Conservation (phyloP, 2,888 invertebrate genomes). For the Morpho deidamia region DNA sequence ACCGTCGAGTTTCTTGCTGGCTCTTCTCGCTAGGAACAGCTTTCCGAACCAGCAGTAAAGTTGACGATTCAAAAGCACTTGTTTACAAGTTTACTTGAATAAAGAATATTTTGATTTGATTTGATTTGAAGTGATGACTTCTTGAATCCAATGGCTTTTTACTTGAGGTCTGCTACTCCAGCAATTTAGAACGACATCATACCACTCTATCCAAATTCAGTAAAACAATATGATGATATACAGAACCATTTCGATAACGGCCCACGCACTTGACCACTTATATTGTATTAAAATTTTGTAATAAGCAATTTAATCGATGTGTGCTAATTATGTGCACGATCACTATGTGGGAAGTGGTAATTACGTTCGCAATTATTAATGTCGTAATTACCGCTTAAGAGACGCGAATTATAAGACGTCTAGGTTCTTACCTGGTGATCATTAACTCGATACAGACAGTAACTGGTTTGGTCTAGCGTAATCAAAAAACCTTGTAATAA, state of each 20-base stretch:
- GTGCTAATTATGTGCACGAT: conserved; percentile 47
- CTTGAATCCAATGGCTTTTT: too few species aligned
- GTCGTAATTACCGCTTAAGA: conserved; percentile 17
- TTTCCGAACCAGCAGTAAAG: too few species aligned
- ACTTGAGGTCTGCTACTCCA: too few species aligned
- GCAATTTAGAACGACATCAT: too few species aligned
- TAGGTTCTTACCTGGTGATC: conserved; percentile 15
- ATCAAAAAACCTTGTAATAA: conserved; percentile 8
- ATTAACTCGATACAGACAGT: conserved; percentile 2
- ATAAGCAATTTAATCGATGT: conserved; percentile 30
- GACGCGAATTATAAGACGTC: conserved; percentile 19
- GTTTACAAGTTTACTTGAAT: too few species aligned
- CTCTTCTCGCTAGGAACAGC: too few species aligned
- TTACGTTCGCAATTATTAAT: conserved; percentile 25
- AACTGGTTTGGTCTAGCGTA: conserved; percentile 3
- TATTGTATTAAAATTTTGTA: conserved; percentile 22
- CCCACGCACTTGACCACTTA: conserved; percentile 1
- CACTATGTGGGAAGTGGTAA: conserved; percentile 33
- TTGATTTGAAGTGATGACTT: too few species aligned
- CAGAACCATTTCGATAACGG: neutral
- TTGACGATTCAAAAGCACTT: too few species aligned
- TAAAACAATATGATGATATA: neutral
- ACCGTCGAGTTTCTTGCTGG: too few species aligned
- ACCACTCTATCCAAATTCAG: too few species aligned
- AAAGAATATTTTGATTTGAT: too few species aligned